Evolutionary conservation across 2,113 vertebrate genomes (phyloP).

Genomic region (Salvelinus alpinus): DNA sequence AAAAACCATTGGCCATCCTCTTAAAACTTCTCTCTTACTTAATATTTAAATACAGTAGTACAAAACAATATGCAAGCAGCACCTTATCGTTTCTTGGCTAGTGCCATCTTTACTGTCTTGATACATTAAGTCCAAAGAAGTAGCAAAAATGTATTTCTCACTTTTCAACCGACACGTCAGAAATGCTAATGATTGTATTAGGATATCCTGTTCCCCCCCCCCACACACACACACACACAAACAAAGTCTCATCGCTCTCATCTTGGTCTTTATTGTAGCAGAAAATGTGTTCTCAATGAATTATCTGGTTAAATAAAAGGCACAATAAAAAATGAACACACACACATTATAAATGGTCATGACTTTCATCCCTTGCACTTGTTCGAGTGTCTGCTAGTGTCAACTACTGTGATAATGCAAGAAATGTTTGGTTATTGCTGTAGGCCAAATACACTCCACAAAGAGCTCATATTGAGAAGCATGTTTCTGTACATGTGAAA

Average conservation of each 20-base stretch:
- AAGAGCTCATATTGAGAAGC: too few species aligned
- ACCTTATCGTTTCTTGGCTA: too few species aligned
- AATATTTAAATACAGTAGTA: too few species aligned
- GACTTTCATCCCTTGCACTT: conserved; percentile 9
- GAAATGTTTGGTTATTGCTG: not conserved
- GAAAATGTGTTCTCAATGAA: conserved; percentile 8
- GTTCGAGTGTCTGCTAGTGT: conserved; percentile 7
- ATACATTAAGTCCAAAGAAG: not conserved
- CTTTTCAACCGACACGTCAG: not conserved
- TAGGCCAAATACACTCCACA: not conserved
- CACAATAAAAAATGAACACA: too few species aligned
- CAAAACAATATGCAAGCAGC: too few species aligned
- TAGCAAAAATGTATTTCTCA: not conserved
- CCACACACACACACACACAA: not conserved
- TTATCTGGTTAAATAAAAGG: conserved; percentile 18
- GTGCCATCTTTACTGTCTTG: too few species aligned
- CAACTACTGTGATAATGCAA: not conserved
- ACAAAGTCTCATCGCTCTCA: conserved; percentile 22
- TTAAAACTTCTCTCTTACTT: too few species aligned
- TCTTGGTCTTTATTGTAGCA: conserved; percentile 4
- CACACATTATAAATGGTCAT: too few species aligned
- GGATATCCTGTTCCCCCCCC: not conserved
- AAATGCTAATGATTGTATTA: conserved; percentile 2
- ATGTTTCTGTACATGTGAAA: too few species aligned
- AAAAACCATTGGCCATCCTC: too few species aligned